These are phyloP conservation scores for Propithecus perrieri DNA, from an alignment of 2,797 vertebrate genomes.

Conservation along the genomic window DNA sequence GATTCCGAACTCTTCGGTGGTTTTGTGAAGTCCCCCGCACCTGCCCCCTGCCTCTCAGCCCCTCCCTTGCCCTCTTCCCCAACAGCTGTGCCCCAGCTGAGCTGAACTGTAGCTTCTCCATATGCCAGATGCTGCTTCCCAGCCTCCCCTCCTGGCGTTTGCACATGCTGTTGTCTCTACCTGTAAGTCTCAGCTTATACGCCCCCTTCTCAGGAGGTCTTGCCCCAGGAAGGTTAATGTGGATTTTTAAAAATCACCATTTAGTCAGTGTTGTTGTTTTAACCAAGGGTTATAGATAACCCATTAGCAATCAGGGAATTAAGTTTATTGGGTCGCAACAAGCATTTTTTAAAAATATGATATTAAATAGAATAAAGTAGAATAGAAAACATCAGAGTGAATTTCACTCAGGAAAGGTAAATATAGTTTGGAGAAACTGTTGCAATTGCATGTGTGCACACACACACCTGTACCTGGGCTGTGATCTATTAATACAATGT, in stretches of 20 bases:
- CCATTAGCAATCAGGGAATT: background rate
- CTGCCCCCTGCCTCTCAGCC: no score
- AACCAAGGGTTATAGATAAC: background rate
- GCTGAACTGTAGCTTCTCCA: background rate
- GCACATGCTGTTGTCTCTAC: background rate
- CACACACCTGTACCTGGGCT: background rate
- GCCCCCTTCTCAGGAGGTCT: background rate
- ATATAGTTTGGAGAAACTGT: background rate
- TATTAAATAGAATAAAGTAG: background rate
- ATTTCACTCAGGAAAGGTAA: background rate
- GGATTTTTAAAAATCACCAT: background rate
- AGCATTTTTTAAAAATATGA: background rate
- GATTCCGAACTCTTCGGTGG: background rate
- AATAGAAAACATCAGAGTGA: background rate
- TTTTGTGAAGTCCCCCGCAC: background rate
- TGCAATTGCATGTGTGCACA: background rate
- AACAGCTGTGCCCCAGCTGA: background rate
- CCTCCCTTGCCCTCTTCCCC: background rate
- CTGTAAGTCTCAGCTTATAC: background rate
- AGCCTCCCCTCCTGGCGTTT: background rate
- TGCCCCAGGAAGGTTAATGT: background rate
- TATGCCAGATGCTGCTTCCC: rapidly evolving
- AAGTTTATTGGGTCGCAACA: background rate
- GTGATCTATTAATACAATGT: background rate
- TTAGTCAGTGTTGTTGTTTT: background rate